phyloP scores from a whole-genome alignment of 2,888 invertebrate species.

The Drosophila prolongata region DNA sequence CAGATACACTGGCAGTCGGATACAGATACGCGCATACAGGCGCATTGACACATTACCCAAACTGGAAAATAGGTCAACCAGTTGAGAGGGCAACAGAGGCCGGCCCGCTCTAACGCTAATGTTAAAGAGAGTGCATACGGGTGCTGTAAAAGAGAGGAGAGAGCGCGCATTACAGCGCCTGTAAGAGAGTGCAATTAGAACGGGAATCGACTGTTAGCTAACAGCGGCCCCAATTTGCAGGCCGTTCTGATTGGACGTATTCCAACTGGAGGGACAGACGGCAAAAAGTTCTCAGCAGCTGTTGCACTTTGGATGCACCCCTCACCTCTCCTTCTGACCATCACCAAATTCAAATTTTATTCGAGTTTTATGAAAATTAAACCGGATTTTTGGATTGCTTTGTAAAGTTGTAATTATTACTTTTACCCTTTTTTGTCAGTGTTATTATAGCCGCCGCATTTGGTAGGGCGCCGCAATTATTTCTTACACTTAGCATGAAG shows the following conservation, averaged over 20 bases:
- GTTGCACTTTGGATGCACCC: slow-evolving; percentile 38
- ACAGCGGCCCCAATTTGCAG: slow-evolving; percentile 60
- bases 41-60: slow-evolving; percentile 57
- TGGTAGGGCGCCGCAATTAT: slow-evolving; percentile 55
- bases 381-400: slow-evolving; percentile 67
- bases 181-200: slow-evolving; percentile 54
- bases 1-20: slow-evolving; percentile 7
- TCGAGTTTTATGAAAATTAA: slow-evolving; percentile 68
- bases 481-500: slow-evolving; percentile 3
- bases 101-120: slow-evolving; percentile 51
- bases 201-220: slow-evolving; percentile 69
- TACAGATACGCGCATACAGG: slow-evolving; percentile 21
- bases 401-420: slow-evolving; percentile 51
- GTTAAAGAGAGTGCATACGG: slow-evolving; percentile 41
- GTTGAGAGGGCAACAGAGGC: slow-evolving; percentile 57
- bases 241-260: slow-evolving; percentile 50
- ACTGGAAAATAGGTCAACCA: slow-evolving; percentile 80
- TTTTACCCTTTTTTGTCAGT: slow-evolving; percentile 29
- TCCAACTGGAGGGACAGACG: slow-evolving; percentile 17
- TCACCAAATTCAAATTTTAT: slow-evolving; percentile 37
- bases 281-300: slow-evolving; percentile 28
- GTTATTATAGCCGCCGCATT: slow-evolving; percentile 27
- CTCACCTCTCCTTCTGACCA: not conserved
- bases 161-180: not conserved
- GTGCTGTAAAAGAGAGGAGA: slow-evolving; percentile 15